Percentiles rank a stretch among this genome's conserved stretches.
These are phyloP conservation scores for Baronia brevicornis DNA, from an alignment of 2,888 invertebrate genomes.

Conservation along the genomic window DNA sequence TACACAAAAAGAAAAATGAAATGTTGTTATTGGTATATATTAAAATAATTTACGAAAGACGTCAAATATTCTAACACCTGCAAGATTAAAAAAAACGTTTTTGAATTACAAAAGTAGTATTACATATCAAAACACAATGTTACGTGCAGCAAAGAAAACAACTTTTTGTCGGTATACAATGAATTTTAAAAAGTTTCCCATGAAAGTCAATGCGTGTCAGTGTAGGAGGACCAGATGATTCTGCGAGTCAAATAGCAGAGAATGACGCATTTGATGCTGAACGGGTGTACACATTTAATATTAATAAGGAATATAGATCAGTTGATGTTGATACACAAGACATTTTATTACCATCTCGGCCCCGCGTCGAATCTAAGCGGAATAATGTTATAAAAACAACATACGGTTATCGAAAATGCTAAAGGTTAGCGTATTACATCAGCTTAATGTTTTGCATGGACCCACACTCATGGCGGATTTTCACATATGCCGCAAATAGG, in stretches of 20 bases:
- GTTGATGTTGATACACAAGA: slow-evolving; percentile 22
- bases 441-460: too few species aligned
- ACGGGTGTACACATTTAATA: slow-evolving; percentile 55
- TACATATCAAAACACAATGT: slow-evolving; percentile 12
- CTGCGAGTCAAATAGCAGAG: slow-evolving; percentile 48
- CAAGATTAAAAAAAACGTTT: too few species aligned
- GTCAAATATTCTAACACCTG: too few species aligned
- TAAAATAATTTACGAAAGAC: too few species aligned
- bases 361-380: slow-evolving; percentile 19
- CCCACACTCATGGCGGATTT: too few species aligned
- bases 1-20: too few species aligned
- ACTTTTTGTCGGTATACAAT: slow-evolving; percentile 24
- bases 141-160: slow-evolving; percentile 21
- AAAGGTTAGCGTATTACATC: slow-evolving; percentile 8
- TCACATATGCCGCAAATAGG: too few species aligned
- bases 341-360: slow-evolving; percentile 26
- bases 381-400: slow-evolving; percentile 6
- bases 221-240: slow-evolving; percentile 30
- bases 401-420: slow-evolving; percentile 8
- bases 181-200: slow-evolving; percentile 41
- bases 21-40: too few species aligned
- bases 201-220: slow-evolving; percentile 44
- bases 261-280: too few species aligned
- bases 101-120: too few species aligned
- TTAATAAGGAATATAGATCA: slow-evolving; percentile 68